Percentiles rank a stretch among this genome's conserved stretches.
These are phyloP conservation scores for Temnothorax nylanderi DNA, from an alignment of 1,140 invertebrate species.

Conservation along the genomic window DNA sequence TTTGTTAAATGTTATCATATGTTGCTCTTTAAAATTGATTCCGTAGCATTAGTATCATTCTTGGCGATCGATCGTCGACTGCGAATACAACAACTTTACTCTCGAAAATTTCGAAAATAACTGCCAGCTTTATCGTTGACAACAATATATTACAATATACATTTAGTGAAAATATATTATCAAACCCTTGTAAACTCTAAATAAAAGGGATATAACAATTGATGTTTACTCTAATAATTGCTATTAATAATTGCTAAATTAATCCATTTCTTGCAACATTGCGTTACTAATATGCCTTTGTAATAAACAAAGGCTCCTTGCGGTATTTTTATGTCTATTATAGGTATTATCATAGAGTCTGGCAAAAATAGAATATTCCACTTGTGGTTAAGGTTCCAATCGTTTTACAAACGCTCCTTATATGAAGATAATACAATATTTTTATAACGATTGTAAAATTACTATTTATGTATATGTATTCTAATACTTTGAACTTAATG, in stretches of 20 bases:
- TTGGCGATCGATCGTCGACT: neutral
- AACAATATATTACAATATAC: constrained; percentile 11
- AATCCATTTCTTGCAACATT: constrained; percentile 11
- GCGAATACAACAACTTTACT: neutral
- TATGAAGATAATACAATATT: neutral
- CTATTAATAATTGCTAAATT: neutral
- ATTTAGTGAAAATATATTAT: constrained; percentile 25
- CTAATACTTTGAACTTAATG: neutral
- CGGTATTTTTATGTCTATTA: constrained; percentile 14
- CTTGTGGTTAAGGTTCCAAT: neutral
- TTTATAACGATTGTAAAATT: neutral
- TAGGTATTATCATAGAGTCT: neutral
- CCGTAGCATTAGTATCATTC: neutral
- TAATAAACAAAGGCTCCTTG: constrained; percentile 8
- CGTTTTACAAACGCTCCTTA: neutral
- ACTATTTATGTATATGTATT: neutral
- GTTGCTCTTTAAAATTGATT: neutral
- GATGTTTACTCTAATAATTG: constrained; percentile 24
- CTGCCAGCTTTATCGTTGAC: constrained; percentile 30
- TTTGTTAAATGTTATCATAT: neutral
- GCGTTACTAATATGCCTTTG: constrained; percentile 10
- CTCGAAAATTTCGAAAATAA: constrained; percentile 3
- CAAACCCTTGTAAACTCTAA: neutral
- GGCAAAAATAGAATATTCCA: constrained; percentile 13
- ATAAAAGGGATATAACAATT: constrained; percentile 41